Evolutionary conservation across 2,113 vertebrate species (phyloP), one percentile per base, ranked within the genome.

Genomic region (Peromyscus maniculatus): DNA sequence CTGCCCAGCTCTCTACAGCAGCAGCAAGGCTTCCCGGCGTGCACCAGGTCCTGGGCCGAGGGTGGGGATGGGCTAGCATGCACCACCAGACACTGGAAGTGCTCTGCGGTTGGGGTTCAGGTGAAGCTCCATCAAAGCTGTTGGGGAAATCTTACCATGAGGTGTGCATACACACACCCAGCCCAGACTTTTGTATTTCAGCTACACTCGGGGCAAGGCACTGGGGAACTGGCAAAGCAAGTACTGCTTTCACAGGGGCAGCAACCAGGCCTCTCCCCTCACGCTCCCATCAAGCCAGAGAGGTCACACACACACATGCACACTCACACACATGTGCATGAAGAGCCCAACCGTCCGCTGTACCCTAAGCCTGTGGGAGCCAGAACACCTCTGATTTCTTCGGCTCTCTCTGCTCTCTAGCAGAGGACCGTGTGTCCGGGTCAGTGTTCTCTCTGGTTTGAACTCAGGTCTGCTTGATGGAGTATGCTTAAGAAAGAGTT

Each of bases 31-130:
- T 24, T 17, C 84, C 59, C 66, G 10, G 0, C 1, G 74, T 22
- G 39, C 0, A 1, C 7, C 0, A 1, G 12, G 46, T 1, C 22
- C 24, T 0, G 15, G 16, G 31, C 11, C 5, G 28, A 10, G 10
- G 6, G 57, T 5, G 3, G 7, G 72, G 71, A 7, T 0, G 46
- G 36, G 9, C 16, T 12, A 1, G 2, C 8, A 21, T n/a, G 0
- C 3, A 12, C 52, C 52, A 3, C 4, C 24, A 1, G 3, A 39
- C 0, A 3, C 33, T 0, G 17, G 10, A 21, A 9, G 1, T 10
- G 28, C 31, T 1, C 7, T 1, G 49, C 4, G 46, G 36, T 33
- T 1, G 12, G 16, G 62, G 28, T 64, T 43, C 33, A 15, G 19
- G 33, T 62, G 87, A 91, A 69, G 28, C 49, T 15, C 3, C 28